Evolutionary conservation across 2,797 vertebrate species (phyloP), one percentile per base, ranked within the genome.

Genomic region (Jordanella pulchra): DNA sequence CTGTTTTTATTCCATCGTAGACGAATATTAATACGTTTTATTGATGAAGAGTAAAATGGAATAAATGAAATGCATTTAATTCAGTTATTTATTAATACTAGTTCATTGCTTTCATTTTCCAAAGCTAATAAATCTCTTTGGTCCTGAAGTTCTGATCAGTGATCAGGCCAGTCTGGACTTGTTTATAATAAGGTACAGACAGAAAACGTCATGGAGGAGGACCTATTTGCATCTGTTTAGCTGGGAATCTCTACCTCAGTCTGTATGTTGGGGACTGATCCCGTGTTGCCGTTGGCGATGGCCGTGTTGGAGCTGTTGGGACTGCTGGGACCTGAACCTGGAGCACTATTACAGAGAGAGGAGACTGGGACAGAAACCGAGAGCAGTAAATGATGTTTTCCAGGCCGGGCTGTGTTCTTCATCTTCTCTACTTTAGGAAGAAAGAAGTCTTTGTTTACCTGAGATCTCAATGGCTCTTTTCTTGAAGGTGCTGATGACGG

Each of bases 241-340:
- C 6, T 61, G 35, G 45, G 54, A 23, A 25, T 42, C 35, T 66
- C 3, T 79, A 96, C 95, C 96, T 97, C 96, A 0, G 94, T 92
- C 71, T 95, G 95, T 87, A 97, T 96, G 91, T 97, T 97, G 86
- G 96, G 96, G 73, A 96, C 95, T 0, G 96, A 97, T 77, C 96
- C 96, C 0, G 95, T 96, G 81, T 96, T 94, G 81, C 96, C 96
- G 1, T 97, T 97, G 27, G 95, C 92, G 50, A 96, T 96, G 82
- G 95, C 90, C 28, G 94, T 79, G 84, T 96, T 96, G 84, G 96
- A 97, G 83, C 95, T 96, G 93, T 96, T 97, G 74, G 96, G 96
- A 76, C 96, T 97, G 92, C 96, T 97, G 81, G 96, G 96, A 84
- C 96, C 96, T 11, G 96, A 97, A 69, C 96, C 96, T 0, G 96